phyloP scores from a whole-genome alignment of 1,140 invertebrate species.

The Calephelis virginiensis region DNA sequence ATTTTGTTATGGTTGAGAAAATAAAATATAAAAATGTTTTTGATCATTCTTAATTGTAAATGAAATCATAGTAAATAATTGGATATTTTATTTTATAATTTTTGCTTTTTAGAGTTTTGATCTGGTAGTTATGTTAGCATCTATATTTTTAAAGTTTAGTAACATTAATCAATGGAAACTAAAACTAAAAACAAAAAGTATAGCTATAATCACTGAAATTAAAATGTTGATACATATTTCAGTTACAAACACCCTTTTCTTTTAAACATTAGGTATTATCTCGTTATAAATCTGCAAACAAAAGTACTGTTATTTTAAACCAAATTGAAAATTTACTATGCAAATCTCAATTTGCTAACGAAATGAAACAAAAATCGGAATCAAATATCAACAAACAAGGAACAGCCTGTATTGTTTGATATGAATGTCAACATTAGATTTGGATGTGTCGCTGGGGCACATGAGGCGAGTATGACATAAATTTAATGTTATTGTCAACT shows the following conservation, averaged over 20 bases:
- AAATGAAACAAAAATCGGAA: conserved; percentile 1
- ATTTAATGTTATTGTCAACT: conserved; percentile 70
- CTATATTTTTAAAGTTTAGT: too few relatives aligned
- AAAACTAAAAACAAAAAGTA: too few relatives aligned
- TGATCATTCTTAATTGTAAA: too few relatives aligned
- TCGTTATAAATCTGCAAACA: background rate
- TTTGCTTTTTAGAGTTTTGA: too few relatives aligned
- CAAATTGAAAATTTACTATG: background rate
- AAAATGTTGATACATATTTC: too few relatives aligned
- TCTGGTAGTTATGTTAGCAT: too few relatives aligned
- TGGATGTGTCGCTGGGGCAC: conserved; percentile 51
- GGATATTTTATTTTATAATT: too few relatives aligned
- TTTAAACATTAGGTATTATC: background rate
- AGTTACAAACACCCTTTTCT: background rate
- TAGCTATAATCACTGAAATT: too few relatives aligned
- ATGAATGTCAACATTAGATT: conserved; percentile 69
- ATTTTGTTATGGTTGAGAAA: too few relatives aligned
- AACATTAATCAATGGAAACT: too few relatives aligned
- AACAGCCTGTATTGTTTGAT: conserved; percentile 60
- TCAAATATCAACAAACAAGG: conserved; percentile 36
- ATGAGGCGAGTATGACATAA: conserved; percentile 69
- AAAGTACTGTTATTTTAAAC: background rate
- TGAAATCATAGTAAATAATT: too few relatives aligned
- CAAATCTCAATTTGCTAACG: conserved; percentile 9
- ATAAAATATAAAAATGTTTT: too few relatives aligned